Evolutionary conservation across 2,888 invertebrate genomes (phyloP), one percentile per base, ranked within the genome.

Genomic region (Lasius fuliginosus): DNA sequence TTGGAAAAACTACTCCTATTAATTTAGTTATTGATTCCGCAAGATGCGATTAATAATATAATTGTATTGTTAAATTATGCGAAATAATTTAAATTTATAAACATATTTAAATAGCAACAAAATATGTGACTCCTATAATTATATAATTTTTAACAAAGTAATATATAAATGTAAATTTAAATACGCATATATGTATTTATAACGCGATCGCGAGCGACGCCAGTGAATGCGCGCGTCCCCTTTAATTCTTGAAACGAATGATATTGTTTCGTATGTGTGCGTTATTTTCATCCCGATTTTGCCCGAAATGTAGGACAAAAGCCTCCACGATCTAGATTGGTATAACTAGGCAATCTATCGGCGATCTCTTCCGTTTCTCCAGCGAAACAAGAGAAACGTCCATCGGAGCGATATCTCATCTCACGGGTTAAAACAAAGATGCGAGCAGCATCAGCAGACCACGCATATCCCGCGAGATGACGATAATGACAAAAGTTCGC

Each of bases 171-270:
- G 46, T 15, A 74, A 42, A n/a, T 64, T 11, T 9, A 23, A 64
- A 49, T 49, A 23, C 6, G 46, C 11, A 15, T 27, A 46, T 46
- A 23, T 42, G 23, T 23, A 36, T 27, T 53, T 53, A 42, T 12
- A 46, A 15, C 23, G 11, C 27, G 18, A 40, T 53, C n/a, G 9
- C 23, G 23, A 12, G 40, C 42, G 71, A 18, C 71, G 42, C 58
- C 79, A 79, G 4, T 79, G 71, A 71, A 58, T 11, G 12, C 5
- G 49, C 46, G 46, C 46, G 58, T 82, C 2, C 56, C 30, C 36
- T 86, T 86, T 82, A 82, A 86, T 77, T 77, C 67, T 42, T 30
- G 30, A 81, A 86, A 81, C 62, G 76, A 71, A 76, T 79, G 76
- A 81, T 84, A 86, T 67, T 60, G 76, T 86, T 77, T 36, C 11